Evolutionary conservation across 2,113 vertebrate genomes (phyloP), one percentile per base, ranked within the genome.

Genomic region (Rhinolophus sinicus): DNA sequence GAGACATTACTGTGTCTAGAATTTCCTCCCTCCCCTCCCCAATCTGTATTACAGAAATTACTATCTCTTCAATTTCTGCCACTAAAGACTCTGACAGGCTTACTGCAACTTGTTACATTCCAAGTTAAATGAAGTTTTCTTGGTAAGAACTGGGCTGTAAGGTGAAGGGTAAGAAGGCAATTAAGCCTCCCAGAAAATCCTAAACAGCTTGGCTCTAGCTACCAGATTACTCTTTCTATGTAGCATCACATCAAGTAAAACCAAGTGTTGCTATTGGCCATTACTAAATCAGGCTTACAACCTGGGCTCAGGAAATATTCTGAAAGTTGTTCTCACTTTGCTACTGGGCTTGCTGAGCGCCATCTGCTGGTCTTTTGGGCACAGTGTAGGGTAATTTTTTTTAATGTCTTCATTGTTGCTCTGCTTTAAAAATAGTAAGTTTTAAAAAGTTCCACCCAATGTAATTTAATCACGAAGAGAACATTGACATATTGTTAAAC

Each of bases 351-450:
- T 84, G 30, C 52, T 54, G 75, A 19, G 84, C 40, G 96, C 96
- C 96, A 94, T 90, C 97, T 97, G 88, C 92, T 98, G 95, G 88
- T 77, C 11, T 24, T 81, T 33, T 73, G 76, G 60, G 72, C 33
- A 96, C 52, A 88, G 24, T 85, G 54, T 84, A 88, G 95, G 21
- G 3, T 9, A 64, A 8, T 56, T 60, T n/a, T 52, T 78, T 52
- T 22, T n/a, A 5, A 40, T 21, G 28, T 44, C 44, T 81, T 94
- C 64, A 92, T 6, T 64, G 44, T 14, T 40, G 47, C 33, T 78
- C 3, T 47, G 40, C 54, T 93, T 60, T 14, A 88, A 82, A 94
- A 65, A 83, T 0, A 52, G 15, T 15, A 33, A 80, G 7, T 58
- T 82, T 90, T 44, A 52, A 87, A 62, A 76, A 76, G 24, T 81